phyloP scores from a whole-genome alignment of 2,113 vertebrate genomes.

The Forbesichthys papilliferus region DNA sequence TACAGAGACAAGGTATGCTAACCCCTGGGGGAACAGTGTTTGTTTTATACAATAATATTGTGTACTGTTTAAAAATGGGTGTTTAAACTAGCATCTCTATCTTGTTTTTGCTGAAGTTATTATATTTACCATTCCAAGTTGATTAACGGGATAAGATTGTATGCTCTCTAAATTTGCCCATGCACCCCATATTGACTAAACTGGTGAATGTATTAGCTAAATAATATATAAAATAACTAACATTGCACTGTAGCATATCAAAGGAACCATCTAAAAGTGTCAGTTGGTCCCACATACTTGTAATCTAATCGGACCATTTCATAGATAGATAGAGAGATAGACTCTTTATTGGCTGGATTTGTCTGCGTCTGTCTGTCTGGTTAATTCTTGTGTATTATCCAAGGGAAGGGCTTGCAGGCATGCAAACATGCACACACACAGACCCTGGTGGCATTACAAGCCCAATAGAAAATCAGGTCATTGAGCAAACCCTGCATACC shows the following conservation, averaged over 20 bases:
- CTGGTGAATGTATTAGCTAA: background rate
- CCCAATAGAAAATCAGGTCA: conserved; percentile 75
- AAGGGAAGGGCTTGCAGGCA: conserved; percentile 64
- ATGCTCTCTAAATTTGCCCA: too few relatives aligned
- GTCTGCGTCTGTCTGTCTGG: conserved; percentile 62
- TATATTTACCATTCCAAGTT: too few relatives aligned
- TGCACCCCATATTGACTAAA: too few relatives aligned
- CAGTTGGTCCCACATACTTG: conserved; percentile 23
- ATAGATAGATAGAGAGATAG: conserved; percentile 5
- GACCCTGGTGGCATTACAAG: conserved; percentile 38
- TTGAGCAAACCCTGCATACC: conserved; percentile 74
- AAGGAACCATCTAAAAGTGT: background rate
- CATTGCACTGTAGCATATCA: background rate
- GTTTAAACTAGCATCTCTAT: too few relatives aligned
- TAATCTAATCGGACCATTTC: conserved; percentile 32
- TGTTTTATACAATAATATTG: too few relatives aligned
- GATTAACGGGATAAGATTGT: too few relatives aligned
- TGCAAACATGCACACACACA: conserved; percentile 4
- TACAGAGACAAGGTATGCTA: conserved; percentile 91
- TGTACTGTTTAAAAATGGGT: too few relatives aligned
- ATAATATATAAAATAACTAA: conserved; percentile 11
- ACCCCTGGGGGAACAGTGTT: background rate
- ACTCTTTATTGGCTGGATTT: conserved; percentile 57
- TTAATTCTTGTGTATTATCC: conserved; percentile 65
- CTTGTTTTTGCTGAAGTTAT: too few relatives aligned